Evolutionary conservation across 1,140 invertebrate species (phyloP).

Genomic region (Berghia stephanieae): DNA sequence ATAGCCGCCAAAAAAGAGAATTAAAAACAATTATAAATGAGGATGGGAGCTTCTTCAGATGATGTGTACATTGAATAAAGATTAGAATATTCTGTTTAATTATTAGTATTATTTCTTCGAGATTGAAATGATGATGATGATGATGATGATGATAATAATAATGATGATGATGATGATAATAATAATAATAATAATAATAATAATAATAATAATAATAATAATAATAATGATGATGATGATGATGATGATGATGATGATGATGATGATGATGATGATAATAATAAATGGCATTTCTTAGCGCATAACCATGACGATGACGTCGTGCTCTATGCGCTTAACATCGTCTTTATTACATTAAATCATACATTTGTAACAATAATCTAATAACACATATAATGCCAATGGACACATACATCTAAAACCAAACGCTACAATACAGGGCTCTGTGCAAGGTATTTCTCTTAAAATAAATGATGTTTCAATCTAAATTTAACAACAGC

Average conservation of each 20-base stretch:
- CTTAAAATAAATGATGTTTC: no score
- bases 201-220: background rate
- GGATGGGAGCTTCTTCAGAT: no score
- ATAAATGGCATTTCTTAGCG: background rate
- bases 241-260: constrained; percentile 17
- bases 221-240: background rate
- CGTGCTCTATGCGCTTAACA: background rate
- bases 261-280: constrained; percentile 18
- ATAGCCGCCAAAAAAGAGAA: no score
- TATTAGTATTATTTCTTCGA: background rate
- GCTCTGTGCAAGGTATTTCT: no score
- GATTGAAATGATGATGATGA: background rate
- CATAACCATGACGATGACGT: constrained; percentile 26
- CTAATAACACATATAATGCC: background rate
- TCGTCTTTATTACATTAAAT: background rate
- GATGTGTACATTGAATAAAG: no score
- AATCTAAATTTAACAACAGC: no score
- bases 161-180: background rate
- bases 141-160: background rate
- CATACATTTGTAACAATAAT: no score
- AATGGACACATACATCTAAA: no score
- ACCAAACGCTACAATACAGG: no score
- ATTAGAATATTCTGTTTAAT: no score
- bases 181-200: background rate
- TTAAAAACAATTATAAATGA: no score